These are phyloP conservation scores for Pachypsylla venusta DNA, from an alignment of 1,140 invertebrate genomes.

Conservation along the genomic window DNA sequence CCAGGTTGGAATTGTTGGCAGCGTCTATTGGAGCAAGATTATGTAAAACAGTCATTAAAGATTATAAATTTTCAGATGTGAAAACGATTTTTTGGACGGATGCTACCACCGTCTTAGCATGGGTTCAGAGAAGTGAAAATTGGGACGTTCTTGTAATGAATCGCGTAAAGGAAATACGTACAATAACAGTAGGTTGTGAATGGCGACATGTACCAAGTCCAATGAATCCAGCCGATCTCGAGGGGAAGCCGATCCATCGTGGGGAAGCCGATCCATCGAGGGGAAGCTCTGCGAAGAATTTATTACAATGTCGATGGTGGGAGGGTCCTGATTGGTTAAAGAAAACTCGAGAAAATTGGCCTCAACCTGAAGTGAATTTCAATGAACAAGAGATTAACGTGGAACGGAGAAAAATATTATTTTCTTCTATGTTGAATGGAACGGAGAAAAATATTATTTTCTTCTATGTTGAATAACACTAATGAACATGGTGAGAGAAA, in stretches of 20 bases:
- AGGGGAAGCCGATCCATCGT: no score
- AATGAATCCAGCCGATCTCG: neutral
- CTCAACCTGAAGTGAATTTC: neutral
- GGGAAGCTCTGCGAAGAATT: neutral
- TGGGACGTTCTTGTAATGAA: conserved; percentile 10
- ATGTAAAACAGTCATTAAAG: neutral
- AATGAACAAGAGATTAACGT: conserved; percentile 10
- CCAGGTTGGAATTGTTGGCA: conserved; percentile 9
- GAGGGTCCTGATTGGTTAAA: neutral
- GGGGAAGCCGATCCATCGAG: no score
- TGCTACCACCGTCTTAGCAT: conserved; percentile 10
- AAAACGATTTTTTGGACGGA: conserved; percentile 12
- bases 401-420: conserved; percentile 6
- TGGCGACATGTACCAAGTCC: neutral
- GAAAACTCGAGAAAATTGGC: neutral
- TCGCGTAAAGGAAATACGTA: conserved; percentile 5
- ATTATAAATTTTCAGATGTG: neutral
- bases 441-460: neutral
- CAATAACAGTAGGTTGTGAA: neutral
- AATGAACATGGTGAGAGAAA: no score
- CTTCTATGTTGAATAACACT: neutral
- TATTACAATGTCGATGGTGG: conserved; percentile 9
- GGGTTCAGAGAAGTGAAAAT: conserved; percentile 3
- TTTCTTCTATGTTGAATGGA: neutral
- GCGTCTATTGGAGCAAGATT: conserved; percentile 7